These are phyloP conservation scores for Trachops cirrhosus DNA, from an alignment of 2,797 vertebrate species.

Conservation along the genomic window DNA sequence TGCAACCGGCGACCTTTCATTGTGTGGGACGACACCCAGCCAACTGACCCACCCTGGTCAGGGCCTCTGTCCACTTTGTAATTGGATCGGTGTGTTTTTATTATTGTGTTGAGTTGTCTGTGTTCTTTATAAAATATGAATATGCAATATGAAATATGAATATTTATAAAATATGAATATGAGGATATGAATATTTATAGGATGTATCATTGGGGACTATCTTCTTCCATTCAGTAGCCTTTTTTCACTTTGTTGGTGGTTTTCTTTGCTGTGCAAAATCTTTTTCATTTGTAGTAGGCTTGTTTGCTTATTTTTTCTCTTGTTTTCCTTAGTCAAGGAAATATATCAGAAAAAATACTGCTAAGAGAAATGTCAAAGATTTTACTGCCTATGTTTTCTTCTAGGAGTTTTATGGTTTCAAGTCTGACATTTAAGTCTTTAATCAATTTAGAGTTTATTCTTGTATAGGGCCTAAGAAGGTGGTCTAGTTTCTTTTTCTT, in stretches of 20 bases:
- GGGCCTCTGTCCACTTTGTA: neutral
- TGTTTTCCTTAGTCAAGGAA: neutral
- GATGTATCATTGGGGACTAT: neutral
- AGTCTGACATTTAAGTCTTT: neutral
- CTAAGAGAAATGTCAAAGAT: neutral
- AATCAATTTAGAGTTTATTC: neutral
- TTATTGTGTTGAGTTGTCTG: neutral
- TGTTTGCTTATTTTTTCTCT: neutral
- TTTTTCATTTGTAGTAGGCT: neutral
- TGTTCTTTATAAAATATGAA: neutral
- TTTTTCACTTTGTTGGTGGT: neutral
- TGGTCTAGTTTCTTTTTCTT: neutral
- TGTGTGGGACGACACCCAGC: neutral
- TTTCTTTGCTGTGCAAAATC: neutral
- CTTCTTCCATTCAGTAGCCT: neutral
- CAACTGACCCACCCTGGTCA: neutral
- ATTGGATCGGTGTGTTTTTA: neutral
- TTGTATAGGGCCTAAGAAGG: neutral
- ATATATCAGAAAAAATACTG: neutral
- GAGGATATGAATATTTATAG: neutral
- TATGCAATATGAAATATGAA: too few species aligned
- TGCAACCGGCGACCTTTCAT: neutral
- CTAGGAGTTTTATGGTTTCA: neutral
- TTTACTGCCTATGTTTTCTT: neutral
- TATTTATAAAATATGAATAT: neutral